phyloP scores from a whole-genome alignment of 2,797 vertebrate genomes.

The Falco columbarius region DNA sequence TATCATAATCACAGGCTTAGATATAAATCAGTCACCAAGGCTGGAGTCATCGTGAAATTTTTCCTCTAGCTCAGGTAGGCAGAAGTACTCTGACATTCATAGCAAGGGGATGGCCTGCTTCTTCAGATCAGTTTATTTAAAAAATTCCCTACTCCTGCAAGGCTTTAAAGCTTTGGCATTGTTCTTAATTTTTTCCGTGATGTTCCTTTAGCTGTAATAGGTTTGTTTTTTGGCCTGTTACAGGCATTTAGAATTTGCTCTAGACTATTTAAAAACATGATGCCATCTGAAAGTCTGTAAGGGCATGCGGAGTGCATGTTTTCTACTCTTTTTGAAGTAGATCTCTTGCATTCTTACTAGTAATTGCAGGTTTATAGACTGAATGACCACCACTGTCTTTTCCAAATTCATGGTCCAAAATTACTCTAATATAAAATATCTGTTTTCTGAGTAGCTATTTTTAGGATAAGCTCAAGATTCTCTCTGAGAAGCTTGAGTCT shows the following conservation, averaged over 20 bases:
- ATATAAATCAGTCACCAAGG: neutral
- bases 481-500: neutral
- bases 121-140: neutral
- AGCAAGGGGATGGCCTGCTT: neutral
- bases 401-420: neutral
- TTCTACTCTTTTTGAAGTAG: neutral
- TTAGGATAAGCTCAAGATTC: neutral
- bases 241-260: neutral
- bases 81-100: neutral
- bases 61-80: conserved; percentile 11
- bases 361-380: neutral
- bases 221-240: neutral
- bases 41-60: neutral
- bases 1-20: conserved; percentile 35
- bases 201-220: neutral
- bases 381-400: neutral
- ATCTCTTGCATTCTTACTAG: neutral
- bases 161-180: neutral
- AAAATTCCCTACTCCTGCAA: neutral
- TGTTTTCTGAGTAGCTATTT: neutral
- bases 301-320: neutral
- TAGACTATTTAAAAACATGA: neutral
- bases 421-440: neutral
- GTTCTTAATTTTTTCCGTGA: neutral
- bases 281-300: neutral